A percentile compares a stretch with the other conserved stretches of the same genome.
These are phyloP conservation scores for Willowsia nigromaculata DNA, from an alignment of 2,888 invertebrate species.

Conservation along the genomic window DNA sequence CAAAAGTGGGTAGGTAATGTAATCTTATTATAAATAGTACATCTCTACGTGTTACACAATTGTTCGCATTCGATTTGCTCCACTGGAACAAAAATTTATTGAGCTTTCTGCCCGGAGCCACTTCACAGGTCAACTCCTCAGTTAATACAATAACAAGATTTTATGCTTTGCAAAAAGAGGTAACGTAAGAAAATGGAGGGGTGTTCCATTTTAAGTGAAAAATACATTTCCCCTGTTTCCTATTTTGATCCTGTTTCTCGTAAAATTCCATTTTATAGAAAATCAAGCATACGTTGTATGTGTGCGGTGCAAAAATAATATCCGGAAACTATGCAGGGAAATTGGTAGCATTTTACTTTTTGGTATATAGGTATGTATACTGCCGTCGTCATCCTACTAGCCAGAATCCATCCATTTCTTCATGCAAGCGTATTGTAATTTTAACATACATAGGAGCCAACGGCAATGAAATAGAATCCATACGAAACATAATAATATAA, in stretches of 20 bases:
- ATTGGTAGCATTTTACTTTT: constrained; percentile 15
- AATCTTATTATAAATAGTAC: too few species aligned
- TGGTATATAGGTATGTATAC: background rate
- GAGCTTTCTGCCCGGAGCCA: too few species aligned
- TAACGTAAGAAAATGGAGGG: too few species aligned
- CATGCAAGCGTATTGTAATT: background rate
- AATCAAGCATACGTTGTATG: background rate
- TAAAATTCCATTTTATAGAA: background rate
- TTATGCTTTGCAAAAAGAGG: too few species aligned
- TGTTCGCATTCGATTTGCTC: too few species aligned
- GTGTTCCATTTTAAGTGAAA: background rate
- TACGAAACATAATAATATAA: background rate
- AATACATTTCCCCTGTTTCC: background rate
- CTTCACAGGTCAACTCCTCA: too few species aligned
- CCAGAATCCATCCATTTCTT: background rate
- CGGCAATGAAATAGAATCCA: background rate
- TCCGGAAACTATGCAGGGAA: constrained; percentile 42
- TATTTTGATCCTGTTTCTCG: background rate
- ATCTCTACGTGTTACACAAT: too few species aligned
- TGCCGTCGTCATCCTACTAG: background rate
- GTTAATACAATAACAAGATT: too few species aligned
- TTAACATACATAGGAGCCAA: background rate
- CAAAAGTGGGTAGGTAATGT: too few species aligned
- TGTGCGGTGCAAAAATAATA: constrained; percentile 41
- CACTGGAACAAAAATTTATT: too few species aligned